Conservation (phyloP, 30 jellyfish, hydroid and myxozoan genomes). For the Chironex yamaguchii region DNA sequence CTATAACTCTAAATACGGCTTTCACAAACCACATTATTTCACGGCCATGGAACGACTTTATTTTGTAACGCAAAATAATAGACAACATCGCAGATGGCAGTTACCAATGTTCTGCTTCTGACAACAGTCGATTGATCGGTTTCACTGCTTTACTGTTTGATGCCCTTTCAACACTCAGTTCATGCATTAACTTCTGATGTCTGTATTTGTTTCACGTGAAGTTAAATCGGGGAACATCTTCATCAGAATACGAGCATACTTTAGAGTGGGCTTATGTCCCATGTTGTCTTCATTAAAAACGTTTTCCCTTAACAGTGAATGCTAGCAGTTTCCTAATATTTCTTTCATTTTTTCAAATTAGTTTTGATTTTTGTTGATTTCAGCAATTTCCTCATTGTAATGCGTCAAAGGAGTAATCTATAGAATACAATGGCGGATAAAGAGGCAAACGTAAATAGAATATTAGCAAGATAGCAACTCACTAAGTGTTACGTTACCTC, state of each 20-base stretch:
- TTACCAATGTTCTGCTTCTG: slow-evolving; percentile 50
- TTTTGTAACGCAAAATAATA: no score
- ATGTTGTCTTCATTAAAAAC: no score
- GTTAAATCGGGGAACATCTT: not conserved
- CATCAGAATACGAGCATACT: not conserved
- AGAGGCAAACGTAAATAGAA: not conserved
- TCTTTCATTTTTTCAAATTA: not conserved
- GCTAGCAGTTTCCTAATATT: not conserved
- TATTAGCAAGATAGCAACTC: not conserved
- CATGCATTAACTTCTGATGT: not conserved
- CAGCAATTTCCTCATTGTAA: not conserved
- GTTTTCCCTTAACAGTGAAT: no score
- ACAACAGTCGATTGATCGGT: slow-evolving; percentile 32
- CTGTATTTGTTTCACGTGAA: not conserved
- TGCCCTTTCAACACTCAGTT: no score
- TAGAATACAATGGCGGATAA: not conserved
- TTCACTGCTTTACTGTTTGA: slow-evolving; percentile 24
- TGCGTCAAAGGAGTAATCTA: not conserved
- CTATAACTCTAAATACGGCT: no score
- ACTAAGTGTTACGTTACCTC: not conserved
- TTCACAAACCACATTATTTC: no score
- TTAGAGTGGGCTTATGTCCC: not conserved
- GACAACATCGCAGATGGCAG: no score
- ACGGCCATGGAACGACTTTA: no score
- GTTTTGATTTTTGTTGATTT: not conserved